Conservation (phyloP, 2,113 vertebrate genomes). For the Pseudorasbora parva region DNA sequence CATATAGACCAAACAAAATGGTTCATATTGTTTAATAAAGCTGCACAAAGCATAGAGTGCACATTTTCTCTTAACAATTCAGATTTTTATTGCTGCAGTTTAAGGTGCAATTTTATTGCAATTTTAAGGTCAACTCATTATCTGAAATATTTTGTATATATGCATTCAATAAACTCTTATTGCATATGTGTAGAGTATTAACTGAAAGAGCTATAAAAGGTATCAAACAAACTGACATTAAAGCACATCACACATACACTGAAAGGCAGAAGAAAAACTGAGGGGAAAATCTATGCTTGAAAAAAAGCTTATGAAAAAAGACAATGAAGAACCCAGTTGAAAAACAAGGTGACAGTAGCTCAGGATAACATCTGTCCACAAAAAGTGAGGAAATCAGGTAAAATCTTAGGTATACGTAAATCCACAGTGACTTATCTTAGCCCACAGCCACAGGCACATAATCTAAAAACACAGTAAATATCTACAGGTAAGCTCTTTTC, state of each 20-base stretch:
- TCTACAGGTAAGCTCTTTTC: too few species aligned
- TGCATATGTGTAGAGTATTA: not conserved
- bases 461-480: too few species aligned
- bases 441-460: too few species aligned
- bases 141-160: slow-evolving; percentile 11
- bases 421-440: too few species aligned
- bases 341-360: too few species aligned
- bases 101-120: slow-evolving; percentile 7
- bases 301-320: not conserved
- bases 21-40: not conserved
- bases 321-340: too few species aligned
- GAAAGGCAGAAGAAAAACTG: not conserved
- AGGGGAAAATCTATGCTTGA: not conserved
- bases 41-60: slow-evolving; percentile 21
- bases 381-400: too few species aligned
- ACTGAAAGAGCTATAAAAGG: not conserved
- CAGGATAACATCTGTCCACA: too few species aligned
- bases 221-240: not conserved
- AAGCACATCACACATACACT: not conserved
- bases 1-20: not conserved
- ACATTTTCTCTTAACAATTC: slow-evolving; percentile 4
- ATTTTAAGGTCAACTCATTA: not conserved
- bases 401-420: too few species aligned
- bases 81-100: not conserved
- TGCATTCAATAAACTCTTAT: slow-evolving; percentile 22